Evolutionary conservation across 2,888 invertebrate species (phyloP), one percentile per base, ranked within the genome.

Genomic region (Apamea monoglypha): DNA sequence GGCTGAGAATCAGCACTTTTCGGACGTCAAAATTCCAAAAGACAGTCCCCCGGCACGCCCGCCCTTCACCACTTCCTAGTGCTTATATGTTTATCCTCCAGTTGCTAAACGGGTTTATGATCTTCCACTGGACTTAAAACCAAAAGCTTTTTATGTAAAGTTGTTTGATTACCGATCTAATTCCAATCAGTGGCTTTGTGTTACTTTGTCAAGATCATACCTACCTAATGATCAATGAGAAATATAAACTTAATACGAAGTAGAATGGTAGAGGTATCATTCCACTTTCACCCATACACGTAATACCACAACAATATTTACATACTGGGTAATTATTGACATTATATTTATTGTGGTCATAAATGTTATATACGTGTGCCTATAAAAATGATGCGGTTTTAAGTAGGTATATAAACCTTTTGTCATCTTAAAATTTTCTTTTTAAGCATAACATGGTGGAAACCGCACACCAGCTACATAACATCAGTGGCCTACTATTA

Each of bases 121-220:
- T 53, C 10, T 50, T 36, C 5, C 21, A n/a, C 10, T 18, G 18
- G 18, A n/a, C n/a, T 40, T n/a, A 25, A 25, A 73, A 73, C 10
- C 63, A 25, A 72, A 72, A 68, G n/a, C 18, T 50, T 36, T 47
- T 40, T 61, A 47, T 16, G 47, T 25, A 63, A 76, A 63, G 7
- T 76, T 18, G 18, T 40, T 18, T 44, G 53, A 53, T 32, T 14
- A 77, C 32, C 18, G 14, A 53, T 25, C 29, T 53, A 50, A 25
- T 78, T 44, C n/a, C 21, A 66, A 44, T 44, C 7, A 75, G n/a
- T 44, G 29, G 21, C n/a, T 71, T 59, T 59, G 32, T 59, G 44
- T 61, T 32, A n/a, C 3, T 59, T 61, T 47, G 3, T 36, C 21
- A 40, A 1, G 14, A n/a, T 56, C 56, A n/a, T 59, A 59, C 7